Percentiles rank a stretch among this genome's conserved stretches.
phyloP scores from a whole-genome alignment of 2,797 vertebrate genomes.

The Fistularia commersonii region DNA sequence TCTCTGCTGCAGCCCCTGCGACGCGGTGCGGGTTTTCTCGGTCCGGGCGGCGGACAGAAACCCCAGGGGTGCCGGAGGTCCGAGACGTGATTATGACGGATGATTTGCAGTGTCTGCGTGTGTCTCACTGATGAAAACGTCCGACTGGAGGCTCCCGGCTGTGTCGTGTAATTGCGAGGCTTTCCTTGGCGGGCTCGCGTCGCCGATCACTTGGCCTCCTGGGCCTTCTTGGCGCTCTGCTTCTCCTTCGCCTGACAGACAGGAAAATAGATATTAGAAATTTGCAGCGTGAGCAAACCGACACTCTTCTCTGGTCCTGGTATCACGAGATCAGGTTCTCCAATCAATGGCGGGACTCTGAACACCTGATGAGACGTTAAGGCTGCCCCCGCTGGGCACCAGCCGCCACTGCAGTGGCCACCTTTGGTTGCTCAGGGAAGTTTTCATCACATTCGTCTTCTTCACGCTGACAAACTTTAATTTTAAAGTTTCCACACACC shows the following conservation, averaged over 20 bases:
- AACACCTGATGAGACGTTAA: too few species aligned
- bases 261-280: too few species aligned
- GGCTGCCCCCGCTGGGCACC: too few species aligned
- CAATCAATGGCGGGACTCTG: too few species aligned
- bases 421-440: too few species aligned
- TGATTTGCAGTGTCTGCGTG: conserved; percentile 26
- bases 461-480: too few species aligned
- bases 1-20: conserved; percentile 44
- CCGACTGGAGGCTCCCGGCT: conserved; percentile 22
- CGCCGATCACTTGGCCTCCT: conserved; percentile 89
- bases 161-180: conserved; percentile 13
- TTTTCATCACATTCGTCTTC: too few species aligned
- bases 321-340: too few species aligned
- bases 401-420: too few species aligned
- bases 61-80: conserved; percentile 33
- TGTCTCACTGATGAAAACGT: conserved; percentile 37
- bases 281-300: too few species aligned
- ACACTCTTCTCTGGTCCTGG: too few species aligned
- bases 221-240: conserved; percentile 93
- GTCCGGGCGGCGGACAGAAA: conserved; percentile 29
- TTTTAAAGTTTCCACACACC: too few species aligned
- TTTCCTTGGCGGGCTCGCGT: conserved; percentile 12
- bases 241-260: conserved; percentile 90
- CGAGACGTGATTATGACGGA: conserved; percentile 29
- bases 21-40: conserved; percentile 35